Evolutionary conservation across 92 coral and sea anemone species (phyloP).

Genomic region (Paragorgia papillata): DNA sequence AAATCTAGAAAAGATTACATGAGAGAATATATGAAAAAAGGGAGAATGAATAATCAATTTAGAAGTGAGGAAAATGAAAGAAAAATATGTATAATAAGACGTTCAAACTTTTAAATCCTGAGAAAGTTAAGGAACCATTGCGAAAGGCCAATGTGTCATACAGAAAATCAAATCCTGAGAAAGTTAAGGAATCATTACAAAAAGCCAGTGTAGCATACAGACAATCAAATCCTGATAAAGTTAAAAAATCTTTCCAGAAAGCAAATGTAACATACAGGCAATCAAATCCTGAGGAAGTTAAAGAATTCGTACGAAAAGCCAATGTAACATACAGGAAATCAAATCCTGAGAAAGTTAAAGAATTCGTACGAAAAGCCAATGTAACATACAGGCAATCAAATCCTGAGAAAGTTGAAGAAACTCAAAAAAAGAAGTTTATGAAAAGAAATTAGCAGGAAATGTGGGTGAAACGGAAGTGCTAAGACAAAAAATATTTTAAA

Average conservation of each 20-base stretch:
- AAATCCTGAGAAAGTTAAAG: constrained; percentile 40
- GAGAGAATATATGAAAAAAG: constrained; percentile 43
- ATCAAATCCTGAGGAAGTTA: background rate
- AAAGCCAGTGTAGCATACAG: constrained; percentile 21
- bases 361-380: constrained; percentile 9
- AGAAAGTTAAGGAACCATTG: constrained; percentile 40
- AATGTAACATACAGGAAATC: background rate
- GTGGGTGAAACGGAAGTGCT: background rate
- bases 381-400: constrained; percentile 21
- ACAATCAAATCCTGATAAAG: constrained; percentile 36
- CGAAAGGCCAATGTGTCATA: constrained; percentile 40
- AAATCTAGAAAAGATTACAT: constrained; percentile 43
- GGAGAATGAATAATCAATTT: constrained; percentile 8
- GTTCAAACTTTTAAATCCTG: constrained; percentile 19
- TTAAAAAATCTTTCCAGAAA: constrained; percentile 11
- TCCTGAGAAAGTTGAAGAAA: constrained; percentile 29
- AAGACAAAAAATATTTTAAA: too few species aligned
- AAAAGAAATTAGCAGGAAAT: background rate
- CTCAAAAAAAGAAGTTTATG: background rate
- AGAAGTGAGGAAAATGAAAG: background rate
- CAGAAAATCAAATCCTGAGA: constrained; percentile 42
- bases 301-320: background rate
- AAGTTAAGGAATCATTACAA: constrained; percentile 28
- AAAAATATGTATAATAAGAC: constrained; percentile 35
- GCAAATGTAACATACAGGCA: background rate